phyloP scores from a whole-genome alignment of 2,797 vertebrate genomes.

The Bothrops alternatus region DNA sequence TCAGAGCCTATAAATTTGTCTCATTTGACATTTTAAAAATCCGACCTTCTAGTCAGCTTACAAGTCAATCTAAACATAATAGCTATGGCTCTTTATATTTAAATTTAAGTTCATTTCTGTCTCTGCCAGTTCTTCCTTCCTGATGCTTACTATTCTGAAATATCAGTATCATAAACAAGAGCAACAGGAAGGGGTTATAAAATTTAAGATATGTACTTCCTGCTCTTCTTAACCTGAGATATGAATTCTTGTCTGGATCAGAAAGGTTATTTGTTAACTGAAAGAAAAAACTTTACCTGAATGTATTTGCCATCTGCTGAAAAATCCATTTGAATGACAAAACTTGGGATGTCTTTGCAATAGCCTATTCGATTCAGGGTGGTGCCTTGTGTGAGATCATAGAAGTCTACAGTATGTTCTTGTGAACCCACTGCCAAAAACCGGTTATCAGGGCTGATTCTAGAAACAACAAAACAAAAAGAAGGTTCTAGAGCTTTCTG shows the following conservation, averaged over 20 bases:
- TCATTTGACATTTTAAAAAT: neutral
- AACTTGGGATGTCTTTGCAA: conserved; percentile 92
- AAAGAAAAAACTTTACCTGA: conserved; percentile 74
- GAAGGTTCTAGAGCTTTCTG: neutral
- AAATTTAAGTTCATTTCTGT: neutral
- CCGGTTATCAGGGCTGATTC: conserved; percentile 91
- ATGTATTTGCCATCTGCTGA: conserved; percentile 91
- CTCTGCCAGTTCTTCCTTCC: no score
- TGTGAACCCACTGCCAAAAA: conserved; percentile 89
- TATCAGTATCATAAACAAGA: neutral
- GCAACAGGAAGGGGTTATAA: neutral
- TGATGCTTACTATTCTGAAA: neutral
- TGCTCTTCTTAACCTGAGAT: neutral
- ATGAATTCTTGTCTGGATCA: neutral
- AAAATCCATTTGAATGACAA: conserved; percentile 93
- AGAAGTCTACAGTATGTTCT: conserved; percentile 92
- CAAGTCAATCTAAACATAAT: neutral
- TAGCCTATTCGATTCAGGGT: conserved; percentile 90
- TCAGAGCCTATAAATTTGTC: neutral
- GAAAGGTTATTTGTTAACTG: neutral
- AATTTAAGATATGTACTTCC: neutral
- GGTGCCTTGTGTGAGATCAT: conserved; percentile 90
- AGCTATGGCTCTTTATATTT: neutral
- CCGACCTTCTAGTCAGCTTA: neutral
- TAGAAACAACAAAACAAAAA: conserved; percentile 56